Percentiles rank a stretch among this genome's conserved stretches.
These are phyloP conservation scores for Temnopleurus reevesii DNA, from an alignment of 53 echinoderm and acorn worm species.

Conservation along the genomic window DNA sequence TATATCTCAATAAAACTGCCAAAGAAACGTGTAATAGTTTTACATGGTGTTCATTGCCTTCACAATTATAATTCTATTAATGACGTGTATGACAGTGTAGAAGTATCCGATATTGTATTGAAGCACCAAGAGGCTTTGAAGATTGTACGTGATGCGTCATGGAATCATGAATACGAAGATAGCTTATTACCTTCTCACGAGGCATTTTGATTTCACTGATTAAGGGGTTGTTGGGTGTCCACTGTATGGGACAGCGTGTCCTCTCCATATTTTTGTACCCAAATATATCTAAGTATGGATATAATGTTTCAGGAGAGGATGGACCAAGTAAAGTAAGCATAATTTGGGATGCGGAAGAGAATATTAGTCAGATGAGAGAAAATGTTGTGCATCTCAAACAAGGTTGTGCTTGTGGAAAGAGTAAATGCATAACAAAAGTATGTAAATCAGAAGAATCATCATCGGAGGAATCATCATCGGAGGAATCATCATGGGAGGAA, in stretches of 20 bases:
- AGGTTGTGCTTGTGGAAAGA: constrained; percentile 19
- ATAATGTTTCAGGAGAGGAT: not conserved
- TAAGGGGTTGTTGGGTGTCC: constrained; percentile 25
- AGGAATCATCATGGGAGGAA: too few relatives aligned
- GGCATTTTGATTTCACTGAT: not conserved
- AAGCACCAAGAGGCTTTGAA: constrained; percentile 43
- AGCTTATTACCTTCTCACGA: not conserved
- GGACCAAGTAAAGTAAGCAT: not conserved
- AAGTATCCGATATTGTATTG: not conserved
- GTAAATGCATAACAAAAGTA: not conserved
- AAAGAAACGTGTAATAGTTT: too few relatives aligned
- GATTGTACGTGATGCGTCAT: constrained; percentile 57
- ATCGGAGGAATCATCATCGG: too few relatives aligned
- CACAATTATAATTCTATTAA: constrained; percentile 42
- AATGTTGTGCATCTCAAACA: constrained; percentile 5
- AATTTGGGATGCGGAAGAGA: constrained; percentile 21
- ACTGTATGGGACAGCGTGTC: constrained; percentile 1
- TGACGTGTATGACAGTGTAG: constrained; percentile 34
- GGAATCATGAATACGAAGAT: constrained; percentile 50
- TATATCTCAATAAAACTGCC: too few relatives aligned
- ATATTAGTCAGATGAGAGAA: not conserved
- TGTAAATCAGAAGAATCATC: too few relatives aligned
- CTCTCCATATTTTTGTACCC: not conserved
- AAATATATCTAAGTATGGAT: not conserved
- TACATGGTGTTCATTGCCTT: too few relatives aligned